Evolutionary conservation across 1,140 invertebrate species (phyloP), one percentile per base, ranked within the genome.

Genomic region (Cataglyphis hispanica): DNA sequence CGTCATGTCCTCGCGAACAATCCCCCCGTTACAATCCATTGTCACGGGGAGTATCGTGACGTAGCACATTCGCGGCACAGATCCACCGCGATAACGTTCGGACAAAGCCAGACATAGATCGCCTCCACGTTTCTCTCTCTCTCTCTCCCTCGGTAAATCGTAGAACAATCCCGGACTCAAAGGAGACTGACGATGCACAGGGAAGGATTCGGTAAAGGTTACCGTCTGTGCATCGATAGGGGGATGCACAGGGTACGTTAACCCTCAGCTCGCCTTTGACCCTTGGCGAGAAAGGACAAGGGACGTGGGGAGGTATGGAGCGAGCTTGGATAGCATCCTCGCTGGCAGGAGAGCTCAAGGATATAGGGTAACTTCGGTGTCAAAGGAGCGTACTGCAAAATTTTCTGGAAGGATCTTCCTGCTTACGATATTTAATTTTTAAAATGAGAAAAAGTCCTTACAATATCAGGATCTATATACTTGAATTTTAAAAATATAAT

Each of bases 221-320:
- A 83, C 43, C 67, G 78, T 83, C 53, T 58, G 37, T 19, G 66
- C 53, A 8, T 56, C n/a, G 27, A 60, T 81, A 31, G 40, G 56
- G 27, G 27, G 53, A 81, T 74, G n/a, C 16, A 40, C 46, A 69
- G 34, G 34, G 53, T 61, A 74, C 37, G 78, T 83, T 83, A 83
- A 83, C 78, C 67, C 53, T 61, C 27, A 8, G n/a, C 8, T n/a
- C 37, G n/a, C 25, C 67, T 83, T 83, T 83, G 78, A 83, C 78
- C 66, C 67, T 58, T 37, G 10, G 11, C 50, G 25, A 81, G 78
- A 72, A 58, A 81, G 78, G 66, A 22, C 34, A 13, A 66, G 31
- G 56, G 34, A 25, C 1, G 27, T 3, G 22, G 40, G 2, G 37
- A 27, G n/a, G 34, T 27, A n/a, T 16, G 13, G 34, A 60, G 25